phyloP scores from a whole-genome alignment of 2,113 vertebrate species.

The Notarius quadriscutis region DNA sequence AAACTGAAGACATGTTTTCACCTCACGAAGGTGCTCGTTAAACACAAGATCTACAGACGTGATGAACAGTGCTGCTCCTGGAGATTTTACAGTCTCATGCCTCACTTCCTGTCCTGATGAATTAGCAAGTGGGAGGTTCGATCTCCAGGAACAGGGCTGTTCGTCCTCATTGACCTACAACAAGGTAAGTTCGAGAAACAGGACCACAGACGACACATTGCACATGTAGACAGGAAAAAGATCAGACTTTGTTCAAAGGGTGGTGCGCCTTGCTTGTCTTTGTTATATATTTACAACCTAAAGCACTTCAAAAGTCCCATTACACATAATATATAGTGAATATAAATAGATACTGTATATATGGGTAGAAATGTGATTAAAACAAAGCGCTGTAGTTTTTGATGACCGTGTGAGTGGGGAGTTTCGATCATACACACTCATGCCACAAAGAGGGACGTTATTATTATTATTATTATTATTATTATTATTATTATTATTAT shows the following conservation, averaged over 20 bases:
- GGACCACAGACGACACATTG: slow-evolving; percentile 41
- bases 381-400: not conserved
- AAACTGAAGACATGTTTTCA: slow-evolving; percentile 41
- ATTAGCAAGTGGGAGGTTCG: not conserved
- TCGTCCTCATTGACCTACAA: slow-evolving; percentile 28
- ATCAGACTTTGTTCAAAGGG: slow-evolving; percentile 41
- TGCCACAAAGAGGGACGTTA: slow-evolving; percentile 15
- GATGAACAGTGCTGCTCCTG: not conserved
- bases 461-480: not conserved
- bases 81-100: not conserved
- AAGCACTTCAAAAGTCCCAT: slow-evolving; percentile 55
- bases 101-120: slow-evolving; percentile 2
- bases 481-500: not conserved
- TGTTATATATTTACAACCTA: slow-evolving; percentile 53
- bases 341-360: slow-evolving; percentile 45
- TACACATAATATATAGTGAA: slow-evolving; percentile 14
- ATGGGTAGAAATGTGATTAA: slow-evolving; percentile 44
- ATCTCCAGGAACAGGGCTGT: not conserved
- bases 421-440: not conserved
- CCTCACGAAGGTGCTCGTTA: slow-evolving; percentile 43
- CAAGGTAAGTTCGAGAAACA: slow-evolving; percentile 45
- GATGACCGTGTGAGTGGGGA: not conserved
- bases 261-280: slow-evolving; percentile 51
- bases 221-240: slow-evolving; percentile 37
- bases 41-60: slow-evolving; percentile 24